Evolutionary conservation across 2,888 invertebrate species (phyloP).

Genomic region (Pachliopta kotzebuea): DNA sequence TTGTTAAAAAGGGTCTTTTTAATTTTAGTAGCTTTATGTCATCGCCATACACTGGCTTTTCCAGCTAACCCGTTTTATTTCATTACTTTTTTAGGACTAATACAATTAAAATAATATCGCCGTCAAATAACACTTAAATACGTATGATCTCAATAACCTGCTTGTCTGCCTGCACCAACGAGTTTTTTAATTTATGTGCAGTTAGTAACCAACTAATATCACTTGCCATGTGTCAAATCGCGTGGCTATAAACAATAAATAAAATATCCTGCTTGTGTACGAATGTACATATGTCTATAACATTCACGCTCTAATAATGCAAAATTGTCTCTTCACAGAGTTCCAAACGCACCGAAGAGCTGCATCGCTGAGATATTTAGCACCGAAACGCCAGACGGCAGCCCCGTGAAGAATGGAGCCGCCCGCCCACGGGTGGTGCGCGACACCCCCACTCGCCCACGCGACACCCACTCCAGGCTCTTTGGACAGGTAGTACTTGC

Average conservation of each 20-base stretch:
- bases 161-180: too few relatives aligned
- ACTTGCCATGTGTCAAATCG: too few relatives aligned
- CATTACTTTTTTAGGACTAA: too few relatives aligned
- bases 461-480: constrained; percentile 82
- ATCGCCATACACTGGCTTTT: neutral
- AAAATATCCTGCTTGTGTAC: neutral
- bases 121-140: neutral
- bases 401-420: constrained; percentile 64
- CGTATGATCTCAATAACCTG: too few relatives aligned
- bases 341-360: constrained; percentile 82
- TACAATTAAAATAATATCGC: neutral
- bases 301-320: neutral
- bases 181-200: too few relatives aligned
- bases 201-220: too few relatives aligned
- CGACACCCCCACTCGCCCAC: constrained; percentile 80
- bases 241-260: too few relatives aligned
- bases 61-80: neutral
- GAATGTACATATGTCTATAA: neutral
- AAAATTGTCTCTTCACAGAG: constrained; percentile 60
- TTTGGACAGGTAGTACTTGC: constrained; percentile 75
- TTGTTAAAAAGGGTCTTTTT: constrained; percentile 2
- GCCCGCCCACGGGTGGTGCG: constrained; percentile 68
- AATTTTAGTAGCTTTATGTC: constrained; percentile 1
- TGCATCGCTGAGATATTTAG: constrained; percentile 81
- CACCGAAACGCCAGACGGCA: constrained; percentile 59